Evolutionary conservation across 2,113 vertebrate species (phyloP).

Genomic region (Clarias macrocephalus): DNA sequence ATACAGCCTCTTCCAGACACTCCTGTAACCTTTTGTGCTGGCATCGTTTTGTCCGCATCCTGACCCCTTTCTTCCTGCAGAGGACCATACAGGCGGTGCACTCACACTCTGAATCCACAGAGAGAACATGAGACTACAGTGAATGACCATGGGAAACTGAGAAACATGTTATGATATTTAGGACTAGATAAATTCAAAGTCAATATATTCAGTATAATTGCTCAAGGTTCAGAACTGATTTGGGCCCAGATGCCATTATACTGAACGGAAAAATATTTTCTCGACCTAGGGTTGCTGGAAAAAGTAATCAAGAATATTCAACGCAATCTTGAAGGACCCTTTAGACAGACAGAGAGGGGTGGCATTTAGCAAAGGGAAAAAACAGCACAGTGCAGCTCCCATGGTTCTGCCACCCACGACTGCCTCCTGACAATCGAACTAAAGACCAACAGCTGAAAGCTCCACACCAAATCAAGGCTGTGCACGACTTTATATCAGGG

Average conservation of each 20-base stretch:
- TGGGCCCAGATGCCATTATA: background rate
- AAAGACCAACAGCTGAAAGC: slow-evolving; percentile 57
- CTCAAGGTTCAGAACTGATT: background rate
- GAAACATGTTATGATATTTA: background rate
- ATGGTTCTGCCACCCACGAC: slow-evolving; percentile 49
- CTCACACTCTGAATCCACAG: background rate
- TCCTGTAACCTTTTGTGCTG: slow-evolving; percentile 45
- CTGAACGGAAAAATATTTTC: background rate
- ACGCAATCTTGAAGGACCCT: background rate
- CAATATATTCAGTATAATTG: background rate
- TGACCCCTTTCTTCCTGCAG: slow-evolving; percentile 3
- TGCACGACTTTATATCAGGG: slow-evolving; percentile 51
- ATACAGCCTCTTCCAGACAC: slow-evolving; percentile 56
- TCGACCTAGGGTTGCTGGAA: background rate
- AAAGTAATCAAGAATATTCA: slow-evolving; percentile 9
- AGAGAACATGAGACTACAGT: background rate
- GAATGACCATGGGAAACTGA: background rate
- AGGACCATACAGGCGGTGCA: slow-evolving; percentile 11
- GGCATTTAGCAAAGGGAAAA: slow-evolving; percentile 41
- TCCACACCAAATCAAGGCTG: slow-evolving; percentile 53
- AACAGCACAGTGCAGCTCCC: slow-evolving; percentile 38
- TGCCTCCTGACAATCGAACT: slow-evolving; percentile 53
- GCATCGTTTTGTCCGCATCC: slow-evolving; percentile 38
- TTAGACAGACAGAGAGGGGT: slow-evolving; percentile 22
- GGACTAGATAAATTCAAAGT: background rate